Base-by-base conservation (phyloP, 92 coral and sea anemone species). In the Meandrina meandrites region DNA sequence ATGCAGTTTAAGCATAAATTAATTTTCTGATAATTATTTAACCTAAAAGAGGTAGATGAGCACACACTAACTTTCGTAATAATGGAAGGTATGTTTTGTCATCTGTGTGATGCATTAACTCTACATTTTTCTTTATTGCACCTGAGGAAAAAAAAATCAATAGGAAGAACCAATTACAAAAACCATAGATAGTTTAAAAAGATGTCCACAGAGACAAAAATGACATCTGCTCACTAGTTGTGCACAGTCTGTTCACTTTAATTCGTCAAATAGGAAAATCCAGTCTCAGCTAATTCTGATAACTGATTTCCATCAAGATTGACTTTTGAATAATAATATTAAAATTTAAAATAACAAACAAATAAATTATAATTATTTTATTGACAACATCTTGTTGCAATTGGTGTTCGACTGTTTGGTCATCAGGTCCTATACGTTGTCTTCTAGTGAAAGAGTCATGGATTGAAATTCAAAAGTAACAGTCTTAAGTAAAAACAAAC, bases 1-100 rank as follows among this genome's bases (percentile, higher is more conserved):
- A 8, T 22, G 27, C 13, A 11, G 1, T 60, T 60, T 9, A 60
- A 57, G 4, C 64, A 22, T 60, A 21, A 58, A 24, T 60, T 24
- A 22, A 60, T 48, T 48, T 48, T 7, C 53, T 48, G 45, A 19
- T 19, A 24, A 4, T 22, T n/a, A 60, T 22, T 60, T 9, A 8
- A 6, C 34, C 34, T 45, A 8, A 42, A 76, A 4, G 36, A 76
- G 35, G 1, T 2, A 76, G 10, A 76, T 50, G 17, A 47, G 36
- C 57, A 81, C 9, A 21, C 13, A 64, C 51, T 18, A 27, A 96
- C 99, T 93, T 90, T 91, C 87, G 90, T 56, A 96, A 89, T 36
- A 96, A 86, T 9, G 99, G 91, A 31, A 96, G 87, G 75, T 97
- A 97, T 75, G 92, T 88, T 1, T 86, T 88, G 86, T 97, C 99